phyloP scores from a whole-genome alignment of 1,140 invertebrate genomes.

The Drosophila cardini region DNA sequence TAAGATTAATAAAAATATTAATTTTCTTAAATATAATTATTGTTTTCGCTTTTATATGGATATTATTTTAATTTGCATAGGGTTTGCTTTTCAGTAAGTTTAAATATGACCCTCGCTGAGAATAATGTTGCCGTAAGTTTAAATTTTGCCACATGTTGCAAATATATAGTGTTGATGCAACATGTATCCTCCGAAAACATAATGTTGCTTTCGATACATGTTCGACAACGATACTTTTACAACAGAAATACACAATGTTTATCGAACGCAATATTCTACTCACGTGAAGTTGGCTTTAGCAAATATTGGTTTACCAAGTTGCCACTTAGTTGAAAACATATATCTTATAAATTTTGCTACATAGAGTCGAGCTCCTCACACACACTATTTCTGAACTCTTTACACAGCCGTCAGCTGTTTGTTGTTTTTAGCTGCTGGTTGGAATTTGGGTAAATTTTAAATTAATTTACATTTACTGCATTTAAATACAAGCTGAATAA shows the following conservation, averaged over 20 bases:
- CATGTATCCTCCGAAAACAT: slow-evolving; percentile 17
- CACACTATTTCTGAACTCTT: slow-evolving; percentile 18
- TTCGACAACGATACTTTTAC: not conserved
- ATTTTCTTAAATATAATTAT: not conserved
- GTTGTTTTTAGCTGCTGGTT: slow-evolving; percentile 48
- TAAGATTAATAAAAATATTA: not conserved
- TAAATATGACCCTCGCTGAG: slow-evolving; percentile 1
- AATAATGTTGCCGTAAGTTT: slow-evolving; percentile 21
- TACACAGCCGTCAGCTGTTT: slow-evolving; percentile 43
- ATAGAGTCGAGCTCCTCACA: slow-evolving; percentile 10
- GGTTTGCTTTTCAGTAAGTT: not conserved
- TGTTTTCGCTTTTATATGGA: too few relatives aligned
- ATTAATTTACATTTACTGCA: not conserved
- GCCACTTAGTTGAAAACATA: slow-evolving; percentile 13
- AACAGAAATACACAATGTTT: not conserved
- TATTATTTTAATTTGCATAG: not conserved
- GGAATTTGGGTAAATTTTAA: slow-evolving; percentile 31
- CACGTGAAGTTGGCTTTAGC: slow-evolving; percentile 27
- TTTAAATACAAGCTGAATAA: not conserved
- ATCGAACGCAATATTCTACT: slow-evolving; percentile 9
- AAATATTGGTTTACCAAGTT: not conserved
- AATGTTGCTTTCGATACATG: slow-evolving; percentile 5
- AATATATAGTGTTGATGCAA: slow-evolving; percentile 8
- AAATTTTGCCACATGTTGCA: not conserved
- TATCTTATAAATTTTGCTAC: not conserved